phyloP scores from a whole-genome alignment of 2,113 vertebrate species.

The Myrmecophaga tridactyla region DNA sequence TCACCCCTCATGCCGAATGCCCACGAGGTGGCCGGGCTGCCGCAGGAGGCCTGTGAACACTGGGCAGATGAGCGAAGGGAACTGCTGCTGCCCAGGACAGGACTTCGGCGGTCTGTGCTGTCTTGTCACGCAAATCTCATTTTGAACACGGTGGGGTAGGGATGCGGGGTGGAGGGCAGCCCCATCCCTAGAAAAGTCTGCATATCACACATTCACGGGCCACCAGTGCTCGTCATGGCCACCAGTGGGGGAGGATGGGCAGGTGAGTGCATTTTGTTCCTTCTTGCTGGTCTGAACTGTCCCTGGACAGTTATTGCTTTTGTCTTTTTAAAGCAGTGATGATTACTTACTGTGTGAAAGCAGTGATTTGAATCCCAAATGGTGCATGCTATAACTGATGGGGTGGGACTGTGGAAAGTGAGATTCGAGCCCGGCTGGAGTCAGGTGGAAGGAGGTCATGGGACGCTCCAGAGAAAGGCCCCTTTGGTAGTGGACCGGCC shows the following conservation, averaged over 20 bases:
- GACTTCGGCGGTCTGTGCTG: neutral
- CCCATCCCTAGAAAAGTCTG: neutral
- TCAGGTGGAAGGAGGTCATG: neutral
- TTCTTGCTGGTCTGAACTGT: neutral
- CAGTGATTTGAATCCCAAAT: accelerated
- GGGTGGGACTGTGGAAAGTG: neutral
- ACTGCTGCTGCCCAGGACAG: neutral
- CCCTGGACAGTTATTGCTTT: neutral
- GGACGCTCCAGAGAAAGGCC: neutral
- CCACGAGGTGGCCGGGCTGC: neutral
- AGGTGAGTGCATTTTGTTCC: neutral
- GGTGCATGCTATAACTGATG: neutral
- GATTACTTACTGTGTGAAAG: neutral
- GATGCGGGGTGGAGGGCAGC: neutral
- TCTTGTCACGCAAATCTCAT: neutral
- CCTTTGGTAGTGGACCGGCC: neutral
- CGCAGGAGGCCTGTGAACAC: neutral
- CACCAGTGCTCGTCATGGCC: too few species aligned
- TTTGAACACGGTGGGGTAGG: neutral
- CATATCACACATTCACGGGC: neutral
- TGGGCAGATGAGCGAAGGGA: neutral
- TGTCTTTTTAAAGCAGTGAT: neutral
- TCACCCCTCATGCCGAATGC: neutral
- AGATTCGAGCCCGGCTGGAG: neutral
- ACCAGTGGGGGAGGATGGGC: neutral